Evolutionary conservation across 2,888 invertebrate genomes (phyloP), one percentile per base, ranked within the genome.

Genomic region (Brachyptera putata): DNA sequence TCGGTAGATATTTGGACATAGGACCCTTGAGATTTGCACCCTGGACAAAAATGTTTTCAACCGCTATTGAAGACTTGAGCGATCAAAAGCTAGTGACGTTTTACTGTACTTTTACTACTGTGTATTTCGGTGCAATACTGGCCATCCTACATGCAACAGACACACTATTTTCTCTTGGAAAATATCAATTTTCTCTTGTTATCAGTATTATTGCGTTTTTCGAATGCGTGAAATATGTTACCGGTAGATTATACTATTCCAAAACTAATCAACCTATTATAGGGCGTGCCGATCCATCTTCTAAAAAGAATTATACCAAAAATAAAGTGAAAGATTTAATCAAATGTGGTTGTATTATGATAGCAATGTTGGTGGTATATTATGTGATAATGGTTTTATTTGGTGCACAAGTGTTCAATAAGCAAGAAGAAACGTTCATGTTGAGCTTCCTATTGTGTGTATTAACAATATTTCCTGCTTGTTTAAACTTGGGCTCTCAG

Each of bases 371-470:
- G 39, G 71, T 76, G 37, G 69, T 80, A 58, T 85, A 81, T 69
- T 85, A 84, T 67, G 64, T 81, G 2, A 74, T 81, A 3, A 81
- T 84, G 16, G 80, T 88, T 53, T 67, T 87, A 53, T 86, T 87
- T 66, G 87, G 88, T 36, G 87, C 87, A 0, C 85, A 86, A 3
- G 71, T 85, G 3, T 71, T 83, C 43, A 80, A 79, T 7, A 77
- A 81, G 61, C 81, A 83, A 37, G 84, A 86, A 69, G 84, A 86
- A 72, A 88, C 87, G 0, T 75, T 84, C 22, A 84, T 85, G 79
- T 77, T 88, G 61, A 81, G 86, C 2, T 65, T 81, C 1, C 73
- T 87, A 26, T 70, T 87, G 58, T 81, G 84, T 1, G 72, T 80
- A 22, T 72, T 88, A 53, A 84, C 86, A 1, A 77, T 84, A 25